phyloP scores from a whole-genome alignment of 2,797 vertebrate species.

The Mastacembelus armatus region DNA sequence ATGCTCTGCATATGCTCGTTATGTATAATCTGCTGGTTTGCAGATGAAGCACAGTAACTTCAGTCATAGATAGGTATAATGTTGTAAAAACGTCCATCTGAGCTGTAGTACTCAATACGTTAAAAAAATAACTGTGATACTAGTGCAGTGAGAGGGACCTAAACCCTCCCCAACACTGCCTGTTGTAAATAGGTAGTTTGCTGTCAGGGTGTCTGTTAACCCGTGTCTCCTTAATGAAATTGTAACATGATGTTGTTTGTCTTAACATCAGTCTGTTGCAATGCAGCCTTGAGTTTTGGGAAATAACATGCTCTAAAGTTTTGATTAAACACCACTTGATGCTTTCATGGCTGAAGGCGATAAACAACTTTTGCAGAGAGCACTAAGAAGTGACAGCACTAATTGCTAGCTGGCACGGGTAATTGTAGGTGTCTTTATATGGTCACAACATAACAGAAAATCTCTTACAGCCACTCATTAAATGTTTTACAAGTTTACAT shows the following conservation, averaged over 20 bases:
- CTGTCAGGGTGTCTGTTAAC: neutral
- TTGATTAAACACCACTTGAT: conserved; percentile 51
- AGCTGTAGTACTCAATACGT: no score
- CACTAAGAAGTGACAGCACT: conserved; percentile 51
- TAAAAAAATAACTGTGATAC: neutral
- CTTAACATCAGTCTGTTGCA: no score
- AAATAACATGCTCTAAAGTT: conserved; percentile 36
- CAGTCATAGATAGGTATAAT: no score
- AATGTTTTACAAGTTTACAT: conserved; percentile 49
- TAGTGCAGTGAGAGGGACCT: neutral
- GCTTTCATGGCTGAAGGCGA: conserved; percentile 48
- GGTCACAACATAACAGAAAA: conserved; percentile 60
- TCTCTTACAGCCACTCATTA: conserved; percentile 53
- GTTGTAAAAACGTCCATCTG: no score
- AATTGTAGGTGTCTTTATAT: conserved; percentile 71
- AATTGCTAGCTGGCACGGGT: conserved; percentile 73
- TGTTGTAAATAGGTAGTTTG: neutral
- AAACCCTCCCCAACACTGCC: neutral
- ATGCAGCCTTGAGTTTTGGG: neutral
- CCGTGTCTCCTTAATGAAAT: conserved; percentile 1
- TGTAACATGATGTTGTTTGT: conserved; percentile 1
- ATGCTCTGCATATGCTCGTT: no score
- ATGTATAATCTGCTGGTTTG: no score
- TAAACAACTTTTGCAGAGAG: conserved; percentile 64
- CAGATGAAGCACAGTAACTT: no score